Evolutionary conservation across 1,140 invertebrate species (phyloP).

Genomic region (Anastatus disparis): DNA sequence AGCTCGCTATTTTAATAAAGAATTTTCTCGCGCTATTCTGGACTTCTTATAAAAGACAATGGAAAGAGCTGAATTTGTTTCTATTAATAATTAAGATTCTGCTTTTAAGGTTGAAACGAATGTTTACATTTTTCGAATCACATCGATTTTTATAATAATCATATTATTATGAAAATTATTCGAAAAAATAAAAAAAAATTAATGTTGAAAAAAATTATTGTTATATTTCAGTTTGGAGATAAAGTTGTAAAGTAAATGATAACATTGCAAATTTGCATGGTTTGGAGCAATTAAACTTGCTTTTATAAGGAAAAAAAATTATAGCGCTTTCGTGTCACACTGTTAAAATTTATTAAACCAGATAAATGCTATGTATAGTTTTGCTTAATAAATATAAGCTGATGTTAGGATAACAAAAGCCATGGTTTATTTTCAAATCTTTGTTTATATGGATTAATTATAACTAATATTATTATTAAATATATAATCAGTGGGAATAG

Average conservation of each 20-base stretch:
- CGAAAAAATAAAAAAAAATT: neutral
- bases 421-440: too few species aligned
- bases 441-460: too few species aligned
- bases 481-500: too few species aligned
- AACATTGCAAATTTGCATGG: slow-evolving; percentile 22
- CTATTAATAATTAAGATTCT: slow-evolving; percentile 25
- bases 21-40: slow-evolving; percentile 7
- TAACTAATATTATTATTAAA: too few species aligned
- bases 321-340: slow-evolving; percentile 10
- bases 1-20: slow-evolving; percentile 36
- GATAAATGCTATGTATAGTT: slow-evolving; percentile 23
- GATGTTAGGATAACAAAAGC: neutral
- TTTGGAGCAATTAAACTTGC: slow-evolving; percentile 16
- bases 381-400: neutral
- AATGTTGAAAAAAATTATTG: neutral
- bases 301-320: slow-evolving; percentile 27
- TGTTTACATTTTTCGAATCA: neutral
- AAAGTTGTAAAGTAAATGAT: neutral
- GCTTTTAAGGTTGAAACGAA: too few species aligned
- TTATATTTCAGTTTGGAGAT: neutral
- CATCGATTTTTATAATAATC: neutral
- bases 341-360: slow-evolving; percentile 27
- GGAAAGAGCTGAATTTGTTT: slow-evolving; percentile 5
- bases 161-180: too few species aligned
- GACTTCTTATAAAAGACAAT: slow-evolving; percentile 17